phyloP scores from a whole-genome alignment of 1,140 invertebrate genomes.

The Brachionus plicatilis region DNA sequence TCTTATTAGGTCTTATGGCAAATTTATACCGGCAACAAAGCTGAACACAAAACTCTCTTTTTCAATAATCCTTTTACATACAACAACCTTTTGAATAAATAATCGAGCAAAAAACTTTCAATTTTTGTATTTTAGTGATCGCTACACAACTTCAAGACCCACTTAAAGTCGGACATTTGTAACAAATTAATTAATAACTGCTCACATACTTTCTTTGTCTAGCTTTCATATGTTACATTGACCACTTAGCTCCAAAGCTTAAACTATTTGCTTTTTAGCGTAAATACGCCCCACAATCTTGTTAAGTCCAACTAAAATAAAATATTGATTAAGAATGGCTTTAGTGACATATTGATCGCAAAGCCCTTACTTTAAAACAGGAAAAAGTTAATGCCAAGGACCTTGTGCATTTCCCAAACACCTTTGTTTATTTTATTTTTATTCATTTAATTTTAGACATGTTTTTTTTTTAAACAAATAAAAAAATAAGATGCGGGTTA shows the following conservation, averaged over 20 bases:
- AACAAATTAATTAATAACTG: neutral
- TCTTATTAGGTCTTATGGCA: neutral
- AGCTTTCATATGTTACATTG: neutral
- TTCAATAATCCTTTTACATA: conserved; percentile 9
- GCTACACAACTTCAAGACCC: neutral
- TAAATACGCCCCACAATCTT: neutral
- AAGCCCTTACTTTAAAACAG: neutral
- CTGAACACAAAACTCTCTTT: neutral
- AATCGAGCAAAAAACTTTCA: neutral
- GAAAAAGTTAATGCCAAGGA: neutral
- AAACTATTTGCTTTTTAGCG: neutral
- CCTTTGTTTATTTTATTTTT: neutral
- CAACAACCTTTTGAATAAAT: conserved; percentile 21
- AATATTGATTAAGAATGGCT: neutral
- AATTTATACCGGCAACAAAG: neutral
- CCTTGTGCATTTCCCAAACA: neutral
- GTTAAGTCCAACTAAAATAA: neutral
- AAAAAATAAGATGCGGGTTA: conserved; percentile 1
- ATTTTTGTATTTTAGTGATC: neutral
- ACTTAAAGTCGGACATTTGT: neutral
- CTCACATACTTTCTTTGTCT: neutral
- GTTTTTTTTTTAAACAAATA: neutral
- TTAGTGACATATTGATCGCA: neutral
- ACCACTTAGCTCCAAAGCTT: neutral
- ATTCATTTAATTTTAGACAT: neutral